Percentiles rank a stretch among this genome's conserved stretches.
These are phyloP conservation scores for Hipposideros armiger DNA, from an alignment of 2,113 vertebrate species.

Conservation along the genomic window DNA sequence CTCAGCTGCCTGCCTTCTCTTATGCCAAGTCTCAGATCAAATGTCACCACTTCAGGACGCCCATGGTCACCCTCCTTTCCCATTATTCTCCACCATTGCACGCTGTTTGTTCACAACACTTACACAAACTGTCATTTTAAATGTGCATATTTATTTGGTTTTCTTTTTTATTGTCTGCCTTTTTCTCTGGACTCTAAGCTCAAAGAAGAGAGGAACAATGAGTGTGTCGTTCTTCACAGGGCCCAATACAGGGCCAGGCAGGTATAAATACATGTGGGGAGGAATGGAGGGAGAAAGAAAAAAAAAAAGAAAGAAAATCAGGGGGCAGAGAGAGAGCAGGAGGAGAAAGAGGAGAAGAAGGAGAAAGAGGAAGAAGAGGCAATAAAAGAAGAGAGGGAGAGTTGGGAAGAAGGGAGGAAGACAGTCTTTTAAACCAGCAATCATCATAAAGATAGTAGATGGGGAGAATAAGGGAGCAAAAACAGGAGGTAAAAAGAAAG, in stretches of 20 bases:
- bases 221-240: background rate
- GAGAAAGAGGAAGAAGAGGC: rapidly evolving
- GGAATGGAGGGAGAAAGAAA: background rate
- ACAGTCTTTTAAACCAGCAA: background rate
- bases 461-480: background rate
- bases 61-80: background rate
- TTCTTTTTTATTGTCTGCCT: background rate
- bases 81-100: background rate
- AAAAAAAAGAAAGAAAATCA: rapidly evolving
- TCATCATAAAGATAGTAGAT: background rate
- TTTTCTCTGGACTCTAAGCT: background rate
- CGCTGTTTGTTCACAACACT: background rate
- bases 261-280: background rate
- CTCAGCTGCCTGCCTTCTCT: background rate
- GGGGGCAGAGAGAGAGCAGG: background rate
- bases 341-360: too few species aligned
- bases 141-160: background rate
- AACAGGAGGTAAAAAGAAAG: background rate
- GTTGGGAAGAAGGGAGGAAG: background rate
- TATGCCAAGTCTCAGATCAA: background rate
- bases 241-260: background rate
- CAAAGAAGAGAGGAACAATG: background rate
- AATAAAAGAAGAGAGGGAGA: background rate
- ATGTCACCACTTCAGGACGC: background rate
- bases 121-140: background rate